Conservation (phyloP, 2,113 vertebrate species). For the Spizaetus ornatus region DNA sequence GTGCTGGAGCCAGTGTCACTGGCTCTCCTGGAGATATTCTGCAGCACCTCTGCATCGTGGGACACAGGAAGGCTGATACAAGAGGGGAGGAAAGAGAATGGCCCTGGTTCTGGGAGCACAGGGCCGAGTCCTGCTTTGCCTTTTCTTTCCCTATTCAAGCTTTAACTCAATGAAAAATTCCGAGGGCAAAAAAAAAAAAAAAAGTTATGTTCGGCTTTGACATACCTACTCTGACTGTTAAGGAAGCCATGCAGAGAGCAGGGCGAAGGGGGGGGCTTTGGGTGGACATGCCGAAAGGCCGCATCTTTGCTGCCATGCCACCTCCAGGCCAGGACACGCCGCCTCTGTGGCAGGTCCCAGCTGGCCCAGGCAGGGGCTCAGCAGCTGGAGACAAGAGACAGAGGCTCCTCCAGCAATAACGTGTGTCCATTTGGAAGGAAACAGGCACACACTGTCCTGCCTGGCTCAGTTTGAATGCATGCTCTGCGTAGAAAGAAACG, state of each 20-base stretch:
- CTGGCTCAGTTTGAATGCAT: neutral
- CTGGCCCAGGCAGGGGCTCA: neutral
- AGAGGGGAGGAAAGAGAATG: neutral
- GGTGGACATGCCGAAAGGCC: neutral
- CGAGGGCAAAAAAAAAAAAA: neutral
- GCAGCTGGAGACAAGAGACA: neutral
- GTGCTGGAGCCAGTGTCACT: fast-evolving
- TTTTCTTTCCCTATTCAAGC: neutral
- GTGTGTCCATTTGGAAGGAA: fast-evolving
- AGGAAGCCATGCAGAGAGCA: neutral
- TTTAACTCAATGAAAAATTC: neutral
- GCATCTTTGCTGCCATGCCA: neutral
- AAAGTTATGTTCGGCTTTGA: neutral
- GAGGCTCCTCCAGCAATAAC: neutral
- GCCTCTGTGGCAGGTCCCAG: neutral
- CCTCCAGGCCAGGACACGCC: neutral
- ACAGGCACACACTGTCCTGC: neutral
- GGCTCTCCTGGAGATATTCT: neutral
- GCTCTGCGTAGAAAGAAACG: neutral
- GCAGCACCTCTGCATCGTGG: neutral
- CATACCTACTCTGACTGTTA: neutral
- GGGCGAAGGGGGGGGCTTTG: fast-evolving
- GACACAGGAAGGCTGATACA: neutral
- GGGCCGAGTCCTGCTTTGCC: neutral
- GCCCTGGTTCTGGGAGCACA: fast-evolving